Evolutionary conservation across 2,888 invertebrate species (phyloP).

Genomic region (Platycheirus rosarum): DNA sequence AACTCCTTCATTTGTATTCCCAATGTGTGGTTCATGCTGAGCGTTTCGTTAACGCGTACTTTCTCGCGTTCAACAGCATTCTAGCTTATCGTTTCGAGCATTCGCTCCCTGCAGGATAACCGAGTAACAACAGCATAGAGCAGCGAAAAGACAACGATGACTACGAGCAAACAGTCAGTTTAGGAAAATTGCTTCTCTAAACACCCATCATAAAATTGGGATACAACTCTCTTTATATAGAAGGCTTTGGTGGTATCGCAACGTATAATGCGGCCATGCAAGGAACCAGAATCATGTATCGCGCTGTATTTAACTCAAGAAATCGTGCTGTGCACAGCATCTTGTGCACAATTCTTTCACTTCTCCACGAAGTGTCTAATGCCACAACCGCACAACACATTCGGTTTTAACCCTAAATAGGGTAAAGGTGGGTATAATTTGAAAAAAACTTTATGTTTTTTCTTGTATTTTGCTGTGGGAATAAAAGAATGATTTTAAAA

Average conservation of each 20-base stretch:
- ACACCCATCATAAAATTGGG: slow-evolving; percentile 78
- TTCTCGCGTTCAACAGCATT: slow-evolving; percentile 10
- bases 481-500: too few species aligned
- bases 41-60: slow-evolving; percentile 11
- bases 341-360: slow-evolving; percentile 37
- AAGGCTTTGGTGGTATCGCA: slow-evolving; percentile 30
- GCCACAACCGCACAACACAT: slow-evolving; percentile 29
- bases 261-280: slow-evolving; percentile 29
- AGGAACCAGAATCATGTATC: slow-evolving; percentile 17
- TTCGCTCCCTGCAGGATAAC: slow-evolving; percentile 42
- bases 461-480: too few species aligned
- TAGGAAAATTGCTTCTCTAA: slow-evolving; percentile 80
- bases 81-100: slow-evolving; percentile 57
- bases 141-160: slow-evolving; percentile 6
- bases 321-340: slow-evolving; percentile 67
- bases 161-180: slow-evolving; percentile 70
- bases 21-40: slow-evolving; percentile 33
- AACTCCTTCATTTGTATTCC: slow-evolving; percentile 62
- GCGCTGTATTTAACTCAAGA: slow-evolving; percentile 26
- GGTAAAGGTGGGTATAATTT: slow-evolving; percentile 12
- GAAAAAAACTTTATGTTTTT: too few species aligned
- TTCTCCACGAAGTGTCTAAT: slow-evolving; percentile 41
- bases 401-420: background rate
- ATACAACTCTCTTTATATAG: slow-evolving; percentile 67
- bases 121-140: slow-evolving; percentile 56